These are phyloP conservation scores for Garra rufa DNA, from an alignment of 2,113 vertebrate species.

Conservation along the genomic window DNA sequence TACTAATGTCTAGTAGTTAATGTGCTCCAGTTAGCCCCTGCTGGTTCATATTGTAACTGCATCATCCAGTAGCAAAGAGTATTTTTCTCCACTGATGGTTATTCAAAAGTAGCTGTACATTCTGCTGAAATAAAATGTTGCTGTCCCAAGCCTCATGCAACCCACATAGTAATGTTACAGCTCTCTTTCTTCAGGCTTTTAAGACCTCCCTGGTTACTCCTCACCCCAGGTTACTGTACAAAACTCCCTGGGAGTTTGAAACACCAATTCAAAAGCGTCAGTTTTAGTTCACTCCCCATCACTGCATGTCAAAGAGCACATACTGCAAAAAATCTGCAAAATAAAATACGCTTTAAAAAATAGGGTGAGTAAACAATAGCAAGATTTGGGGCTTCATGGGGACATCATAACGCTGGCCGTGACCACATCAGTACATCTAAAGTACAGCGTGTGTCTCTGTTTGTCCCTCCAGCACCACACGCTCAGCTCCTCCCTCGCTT, in stretches of 20 bases:
- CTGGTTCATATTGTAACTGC: not conserved
- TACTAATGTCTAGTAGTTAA: no score
- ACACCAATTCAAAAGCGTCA: not conserved
- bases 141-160: no score
- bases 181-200: no score
- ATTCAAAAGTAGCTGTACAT: not conserved
- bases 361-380: not conserved
- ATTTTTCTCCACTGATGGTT: not conserved
- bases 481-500: not conserved
- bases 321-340: not conserved
- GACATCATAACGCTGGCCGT: not conserved
- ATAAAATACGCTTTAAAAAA: no score
- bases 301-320: constrained; percentile 12
- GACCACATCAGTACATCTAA: not conserved
- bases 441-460: not conserved
- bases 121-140: no score
- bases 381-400: not conserved
- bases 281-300: not conserved
- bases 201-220: no score
- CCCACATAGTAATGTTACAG: no score
- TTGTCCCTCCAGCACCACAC: constrained; percentile 8
- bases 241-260: no score
- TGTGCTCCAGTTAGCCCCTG: not conserved
- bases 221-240: no score
- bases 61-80: not conserved